Evolutionary conservation across 2,888 invertebrate genomes (phyloP).

Genomic region (Lepidocyrtinus sp.): DNA sequence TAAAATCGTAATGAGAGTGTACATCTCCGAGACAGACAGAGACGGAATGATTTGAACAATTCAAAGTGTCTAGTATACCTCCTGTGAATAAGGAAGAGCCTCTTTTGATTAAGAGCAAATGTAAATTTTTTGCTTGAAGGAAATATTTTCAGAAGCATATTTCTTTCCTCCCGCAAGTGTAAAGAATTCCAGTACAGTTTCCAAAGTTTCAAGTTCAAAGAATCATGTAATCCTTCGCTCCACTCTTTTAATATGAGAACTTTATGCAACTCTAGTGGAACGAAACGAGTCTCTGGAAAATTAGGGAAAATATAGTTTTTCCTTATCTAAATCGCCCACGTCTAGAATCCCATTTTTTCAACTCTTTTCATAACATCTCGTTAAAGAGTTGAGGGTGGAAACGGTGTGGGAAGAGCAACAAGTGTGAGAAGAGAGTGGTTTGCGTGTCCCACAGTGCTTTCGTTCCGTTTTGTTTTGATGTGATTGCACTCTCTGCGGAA

Average conservation of each 20-base stretch:
- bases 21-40: conserved; percentile 1
- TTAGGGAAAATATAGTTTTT: conserved; percentile 8
- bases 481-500: conserved; percentile 36
- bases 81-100: no score
- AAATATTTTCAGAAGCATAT: no score
- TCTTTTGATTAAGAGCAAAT: no score
- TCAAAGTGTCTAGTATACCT: background rate
- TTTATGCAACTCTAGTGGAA: conserved; percentile 7
- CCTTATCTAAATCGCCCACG: conserved; percentile 2
- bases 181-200: no score
- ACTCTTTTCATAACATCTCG: background rate
- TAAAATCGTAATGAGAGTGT: background rate
- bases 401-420: conserved; percentile 54
- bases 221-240: no score
- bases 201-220: no score
- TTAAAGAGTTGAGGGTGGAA: conserved; percentile 4
- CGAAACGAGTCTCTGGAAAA: conserved; percentile 10
- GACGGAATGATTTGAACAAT: background rate
- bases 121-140: no score
- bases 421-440: conserved; percentile 47
- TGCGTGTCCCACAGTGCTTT: conserved; percentile 39
- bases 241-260: no score
- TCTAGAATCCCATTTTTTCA: conserved; percentile 9
- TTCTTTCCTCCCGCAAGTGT: no score
- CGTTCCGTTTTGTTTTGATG: conserved; percentile 27